Percentiles rank a stretch among this genome's conserved stretches.
phyloP scores from a whole-genome alignment of 2,113 vertebrate genomes.

The Cyphomyrus plagiostoma region DNA sequence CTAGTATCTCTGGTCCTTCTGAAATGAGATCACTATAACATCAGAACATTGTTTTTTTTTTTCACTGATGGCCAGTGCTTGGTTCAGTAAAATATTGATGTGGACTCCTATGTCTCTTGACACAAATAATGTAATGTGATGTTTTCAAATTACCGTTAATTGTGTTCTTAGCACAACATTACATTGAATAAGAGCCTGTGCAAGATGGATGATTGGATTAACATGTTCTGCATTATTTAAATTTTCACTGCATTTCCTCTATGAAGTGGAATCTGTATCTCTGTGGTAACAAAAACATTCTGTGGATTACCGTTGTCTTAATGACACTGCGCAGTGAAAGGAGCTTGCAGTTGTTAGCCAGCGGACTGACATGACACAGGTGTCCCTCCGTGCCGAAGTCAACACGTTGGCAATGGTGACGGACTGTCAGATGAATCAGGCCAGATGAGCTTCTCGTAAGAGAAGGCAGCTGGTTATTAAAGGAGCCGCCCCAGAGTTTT shows the following conservation, averaged over 20 bases:
- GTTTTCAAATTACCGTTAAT: not conserved
- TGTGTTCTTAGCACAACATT: not conserved
- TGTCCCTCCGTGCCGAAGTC: slow-evolving; percentile 26
- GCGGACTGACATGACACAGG: not conserved
- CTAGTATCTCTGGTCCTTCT: not conserved
- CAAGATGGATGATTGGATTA: not conserved
- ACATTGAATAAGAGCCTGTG: not conserved
- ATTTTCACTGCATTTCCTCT: not conserved
- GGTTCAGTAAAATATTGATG: not conserved
- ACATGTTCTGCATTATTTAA: not conserved
- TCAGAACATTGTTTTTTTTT: not conserved
- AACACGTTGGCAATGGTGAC: not conserved
- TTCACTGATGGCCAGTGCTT: not conserved
- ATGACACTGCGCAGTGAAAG: not conserved
- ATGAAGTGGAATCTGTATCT: not conserved
- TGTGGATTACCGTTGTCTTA: not conserved
- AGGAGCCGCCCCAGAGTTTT: not conserved
- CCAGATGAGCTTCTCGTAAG: not conserved
- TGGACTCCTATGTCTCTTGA: not conserved
- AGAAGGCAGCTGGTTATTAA: not conserved
- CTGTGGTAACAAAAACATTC: not conserved
- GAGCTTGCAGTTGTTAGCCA: not conserved
- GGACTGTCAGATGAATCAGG: not conserved
- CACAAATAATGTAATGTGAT: not conserved
- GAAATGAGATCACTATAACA: not conserved